phyloP scores from a whole-genome alignment of 2,797 vertebrate species.

The Onychomys torridus region DNA sequence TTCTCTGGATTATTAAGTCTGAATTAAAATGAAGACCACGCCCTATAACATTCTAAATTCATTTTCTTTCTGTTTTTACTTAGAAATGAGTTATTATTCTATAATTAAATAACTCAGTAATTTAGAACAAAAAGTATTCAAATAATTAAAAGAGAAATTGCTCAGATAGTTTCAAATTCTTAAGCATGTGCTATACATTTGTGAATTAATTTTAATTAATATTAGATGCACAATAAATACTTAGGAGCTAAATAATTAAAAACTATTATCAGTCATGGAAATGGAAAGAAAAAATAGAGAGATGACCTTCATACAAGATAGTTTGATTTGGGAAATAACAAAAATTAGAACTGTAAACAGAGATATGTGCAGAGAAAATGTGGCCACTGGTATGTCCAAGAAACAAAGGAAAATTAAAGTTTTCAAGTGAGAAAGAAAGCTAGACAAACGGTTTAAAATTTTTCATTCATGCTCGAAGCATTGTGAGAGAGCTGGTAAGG shows the following conservation, averaged over 20 bases:
- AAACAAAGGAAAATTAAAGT: not conserved
- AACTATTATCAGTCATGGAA: conserved; percentile 72
- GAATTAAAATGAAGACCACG: not conserved
- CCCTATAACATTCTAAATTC: not conserved
- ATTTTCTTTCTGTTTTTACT: rapidly evolving
- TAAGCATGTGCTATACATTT: conserved; percentile 38
- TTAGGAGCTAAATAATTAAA: conserved; percentile 69
- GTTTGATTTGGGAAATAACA: not conserved
- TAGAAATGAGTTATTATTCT: rapidly evolving
- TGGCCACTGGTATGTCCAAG: no score
- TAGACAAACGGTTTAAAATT: not conserved
- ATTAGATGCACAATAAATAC: conserved; percentile 76
- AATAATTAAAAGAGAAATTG: conserved; percentile 35
- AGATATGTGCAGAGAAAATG: not conserved
- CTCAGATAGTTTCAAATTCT: conserved; percentile 83
- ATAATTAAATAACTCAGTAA: conserved; percentile 33
- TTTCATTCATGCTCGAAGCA: not conserved
- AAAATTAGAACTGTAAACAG: not conserved
- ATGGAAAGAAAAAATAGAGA: conserved; percentile 73
- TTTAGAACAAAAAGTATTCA: not conserved
- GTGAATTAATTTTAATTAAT: conserved; percentile 63
- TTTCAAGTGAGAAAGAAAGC: not conserved
- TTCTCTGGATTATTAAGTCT: rapidly evolving
- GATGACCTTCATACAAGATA: not conserved
- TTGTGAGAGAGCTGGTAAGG: not conserved